These are phyloP conservation scores for Drosophila peninsularis DNA, from an alignment of 2,888 invertebrate genomes.

Conservation along the genomic window DNA sequence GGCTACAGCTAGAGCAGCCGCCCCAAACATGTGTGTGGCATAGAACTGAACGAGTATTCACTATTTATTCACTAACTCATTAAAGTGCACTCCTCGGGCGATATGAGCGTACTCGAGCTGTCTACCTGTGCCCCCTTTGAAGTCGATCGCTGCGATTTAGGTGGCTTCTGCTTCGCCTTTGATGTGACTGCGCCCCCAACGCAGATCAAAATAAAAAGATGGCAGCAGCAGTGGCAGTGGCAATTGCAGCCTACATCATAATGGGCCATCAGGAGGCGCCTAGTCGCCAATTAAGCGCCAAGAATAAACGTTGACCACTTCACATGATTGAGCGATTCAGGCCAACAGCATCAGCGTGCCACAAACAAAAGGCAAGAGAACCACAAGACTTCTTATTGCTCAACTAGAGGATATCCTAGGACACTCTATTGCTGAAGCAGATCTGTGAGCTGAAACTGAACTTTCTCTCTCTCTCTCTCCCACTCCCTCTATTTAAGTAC, in stretches of 20 bases:
- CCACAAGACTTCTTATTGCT: not conserved
- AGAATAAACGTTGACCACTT: conserved; percentile 72
- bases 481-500: too few species aligned
- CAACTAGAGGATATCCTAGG: conserved; percentile 21
- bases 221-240: conserved; percentile 15
- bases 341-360: conserved; percentile 49
- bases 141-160: conserved; percentile 41
- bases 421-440: not conserved
- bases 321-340: conserved; percentile 77
- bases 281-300: conserved; percentile 64
- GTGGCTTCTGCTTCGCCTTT: conserved; percentile 39
- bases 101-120: conserved; percentile 5
- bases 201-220: conserved; percentile 34
- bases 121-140: conserved; percentile 54
- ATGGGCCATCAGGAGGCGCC: conserved; percentile 69
- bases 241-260: conserved; percentile 39
- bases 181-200: conserved; percentile 44
- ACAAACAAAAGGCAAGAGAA: conserved; percentile 10
- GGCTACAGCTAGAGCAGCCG: conserved; percentile 18
- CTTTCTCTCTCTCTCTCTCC: too few species aligned
- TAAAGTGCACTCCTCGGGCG: conserved; percentile 13
- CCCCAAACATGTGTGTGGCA: conserved; percentile 23
- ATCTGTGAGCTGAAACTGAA: not conserved
- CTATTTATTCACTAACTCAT: conserved; percentile 20
- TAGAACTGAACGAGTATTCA: conserved; percentile 12